phyloP scores from a whole-genome alignment of 2,888 invertebrate genomes.

The Gibbula magus region DNA sequence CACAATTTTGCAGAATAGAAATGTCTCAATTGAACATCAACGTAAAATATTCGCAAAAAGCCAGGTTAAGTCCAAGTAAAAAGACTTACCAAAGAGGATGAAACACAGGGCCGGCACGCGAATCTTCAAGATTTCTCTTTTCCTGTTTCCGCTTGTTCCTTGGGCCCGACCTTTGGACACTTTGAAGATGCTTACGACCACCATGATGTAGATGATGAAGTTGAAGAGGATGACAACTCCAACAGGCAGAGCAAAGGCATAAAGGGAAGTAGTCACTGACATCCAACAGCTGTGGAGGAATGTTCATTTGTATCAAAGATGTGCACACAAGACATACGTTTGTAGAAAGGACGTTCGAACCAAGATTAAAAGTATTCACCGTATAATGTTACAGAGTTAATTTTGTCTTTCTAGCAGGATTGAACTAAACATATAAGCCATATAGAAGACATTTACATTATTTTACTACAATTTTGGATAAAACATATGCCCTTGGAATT shows the following conservation, averaged over 20 bases:
- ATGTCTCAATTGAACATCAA: no score
- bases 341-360: no score
- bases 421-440: no score
- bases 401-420: no score
- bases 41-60: no score
- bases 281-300: conserved; percentile 68
- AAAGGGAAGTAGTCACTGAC: conserved; percentile 59
- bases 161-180: conserved; percentile 36
- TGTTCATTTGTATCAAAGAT: neutral
- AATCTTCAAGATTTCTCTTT: conserved; percentile 65
- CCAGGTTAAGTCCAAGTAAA: conserved; percentile 37
- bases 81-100: conserved; percentile 40
- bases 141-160: conserved; percentile 72
- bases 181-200: conserved; percentile 57
- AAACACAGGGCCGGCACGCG: conserved; percentile 62
- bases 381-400: no score
- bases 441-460: no score
- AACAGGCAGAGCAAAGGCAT: conserved; percentile 67
- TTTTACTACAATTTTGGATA: no score
- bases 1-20: no score
- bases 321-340: no score
- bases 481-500: no score
- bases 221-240: conserved; percentile 61
- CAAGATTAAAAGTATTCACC: no score
- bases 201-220: conserved; percentile 56